Evolutionary conservation across 1,140 invertebrate species (phyloP).

Genomic region (Formica selysi): DNA sequence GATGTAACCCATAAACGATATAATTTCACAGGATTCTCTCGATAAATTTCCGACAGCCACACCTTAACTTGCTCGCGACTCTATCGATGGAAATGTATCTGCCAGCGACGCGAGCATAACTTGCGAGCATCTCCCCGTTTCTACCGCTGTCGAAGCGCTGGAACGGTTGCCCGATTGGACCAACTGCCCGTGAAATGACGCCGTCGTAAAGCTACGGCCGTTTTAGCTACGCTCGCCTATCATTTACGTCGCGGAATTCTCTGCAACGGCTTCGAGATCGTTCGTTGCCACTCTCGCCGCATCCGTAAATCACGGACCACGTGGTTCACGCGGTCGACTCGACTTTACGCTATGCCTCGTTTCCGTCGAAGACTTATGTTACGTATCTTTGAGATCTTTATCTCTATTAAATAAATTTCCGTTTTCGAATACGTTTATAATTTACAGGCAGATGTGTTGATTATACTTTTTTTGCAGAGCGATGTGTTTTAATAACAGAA

Average conservation of each 20-base stretch:
- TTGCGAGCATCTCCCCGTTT: slow-evolving; percentile 36
- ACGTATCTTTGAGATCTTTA: neutral
- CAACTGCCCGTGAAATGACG: slow-evolving; percentile 57
- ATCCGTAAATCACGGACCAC: slow-evolving; percentile 13
- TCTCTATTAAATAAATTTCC: neutral
- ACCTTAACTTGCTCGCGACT: neutral
- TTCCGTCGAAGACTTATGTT: neutral
- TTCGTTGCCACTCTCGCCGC: neutral
- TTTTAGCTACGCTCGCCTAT: slow-evolving; percentile 41
- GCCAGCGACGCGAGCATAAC: neutral
- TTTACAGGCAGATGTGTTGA: neutral
- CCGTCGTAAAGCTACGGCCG: slow-evolving; percentile 33
- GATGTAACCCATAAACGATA: neutral
- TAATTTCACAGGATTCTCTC: neutral
- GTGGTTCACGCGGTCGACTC: neutral
- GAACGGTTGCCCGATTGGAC: slow-evolving; percentile 12
- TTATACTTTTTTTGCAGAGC: neutral
- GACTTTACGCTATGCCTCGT: neutral
- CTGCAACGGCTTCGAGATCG: neutral
- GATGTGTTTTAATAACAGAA: neutral
- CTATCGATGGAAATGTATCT: slow-evolving; percentile 6
- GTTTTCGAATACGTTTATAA: neutral
- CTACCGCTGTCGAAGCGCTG: neutral
- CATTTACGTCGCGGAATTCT: slow-evolving; percentile 38
- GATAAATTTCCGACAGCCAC: neutral